Base-by-base conservation (phyloP, 1,140 invertebrate genomes). In the Whitmania pigra region DNA sequence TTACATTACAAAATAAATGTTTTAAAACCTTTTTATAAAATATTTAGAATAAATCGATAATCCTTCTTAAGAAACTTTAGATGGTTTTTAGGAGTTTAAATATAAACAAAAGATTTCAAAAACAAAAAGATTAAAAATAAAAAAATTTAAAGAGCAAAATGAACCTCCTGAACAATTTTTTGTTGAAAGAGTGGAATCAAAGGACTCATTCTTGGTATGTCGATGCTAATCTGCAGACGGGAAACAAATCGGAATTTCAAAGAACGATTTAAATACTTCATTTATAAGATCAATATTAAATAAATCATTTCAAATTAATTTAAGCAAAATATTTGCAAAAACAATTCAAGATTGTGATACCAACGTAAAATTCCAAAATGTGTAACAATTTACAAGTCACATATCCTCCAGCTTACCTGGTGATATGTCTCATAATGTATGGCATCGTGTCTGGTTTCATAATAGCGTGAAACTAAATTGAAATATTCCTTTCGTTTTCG, bases 171-270 rank as follows among this genome's bases (percentile, higher is more conserved):
- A 0, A 97, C 93, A 73, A 89, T 87, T 77, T 87, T 86, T 82
- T 96, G 93, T 84, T 97, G 92, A 84, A 97, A 96, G 69, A 97
- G 84, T 17, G 90, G 87, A 75, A 96, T 90, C 73, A 94, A 84
- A 2, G 94, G 93, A 81, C 92, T 94, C 94, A 97, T 97, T 81
- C 94, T 85, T 74, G 93, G 94, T 78, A 97, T 94, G 84, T 97
- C 94, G 79, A 97, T 97, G 81, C 94, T 91, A 81, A 97, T 97
- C 87, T 92, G 79, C 71, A 83, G 79, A 73, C 53, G 72, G 67
- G 36, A 68, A 76, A 72, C 27, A 22, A 68, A 18, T 36, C 17
- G 36, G 20, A 57, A 2, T 57, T 36, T 3, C 31, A 63, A 7
- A 63, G 18, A 25, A 25, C 22, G 18, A 25, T 63, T 13, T 31